Percentiles rank a stretch among this genome's conserved stretches.
Evolutionary conservation across 1,140 invertebrate species (phyloP).

Genomic region (Mizuhopecten yessoensis): DNA sequence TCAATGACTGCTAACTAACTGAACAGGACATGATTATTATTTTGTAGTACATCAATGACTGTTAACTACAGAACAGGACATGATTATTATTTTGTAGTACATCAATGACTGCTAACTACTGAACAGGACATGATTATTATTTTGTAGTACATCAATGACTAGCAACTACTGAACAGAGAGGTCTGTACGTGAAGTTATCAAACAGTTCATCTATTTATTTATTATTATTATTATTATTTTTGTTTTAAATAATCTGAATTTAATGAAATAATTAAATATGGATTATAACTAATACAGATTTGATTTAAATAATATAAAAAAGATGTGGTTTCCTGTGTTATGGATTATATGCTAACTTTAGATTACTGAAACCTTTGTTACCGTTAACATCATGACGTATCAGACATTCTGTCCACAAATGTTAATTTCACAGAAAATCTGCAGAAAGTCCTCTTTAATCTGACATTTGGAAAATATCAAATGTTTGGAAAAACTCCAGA

Average conservation of each 20-base stretch:
- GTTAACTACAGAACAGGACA: no score
- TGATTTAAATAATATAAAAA: not conserved
- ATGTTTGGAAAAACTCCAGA: conserved; percentile 32
- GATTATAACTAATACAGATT: not conserved
- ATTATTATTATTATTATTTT: no score
- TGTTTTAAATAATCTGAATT: not conserved
- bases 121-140: no score
- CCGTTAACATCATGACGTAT: not conserved
- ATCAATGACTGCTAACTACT: no score
- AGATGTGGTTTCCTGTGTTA: not conserved
- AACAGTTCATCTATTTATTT: no score
- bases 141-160: no score
- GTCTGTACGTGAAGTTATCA: no score
- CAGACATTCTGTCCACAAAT: conserved; percentile 6
- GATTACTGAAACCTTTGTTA: not conserved
- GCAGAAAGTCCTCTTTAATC: not conserved
- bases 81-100: no score
- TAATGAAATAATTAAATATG: not conserved
- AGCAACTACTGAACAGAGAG: no score
- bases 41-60: no score
- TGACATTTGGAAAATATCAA: conserved; percentile 28
- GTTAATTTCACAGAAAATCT: not conserved
- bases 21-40: no score
- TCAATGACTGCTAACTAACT: no score
- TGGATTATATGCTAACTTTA: not conserved